Evolutionary conservation across 1,140 invertebrate species (phyloP), one percentile per base, ranked within the genome.

Genomic region (Procambarus virginalis): DNA sequence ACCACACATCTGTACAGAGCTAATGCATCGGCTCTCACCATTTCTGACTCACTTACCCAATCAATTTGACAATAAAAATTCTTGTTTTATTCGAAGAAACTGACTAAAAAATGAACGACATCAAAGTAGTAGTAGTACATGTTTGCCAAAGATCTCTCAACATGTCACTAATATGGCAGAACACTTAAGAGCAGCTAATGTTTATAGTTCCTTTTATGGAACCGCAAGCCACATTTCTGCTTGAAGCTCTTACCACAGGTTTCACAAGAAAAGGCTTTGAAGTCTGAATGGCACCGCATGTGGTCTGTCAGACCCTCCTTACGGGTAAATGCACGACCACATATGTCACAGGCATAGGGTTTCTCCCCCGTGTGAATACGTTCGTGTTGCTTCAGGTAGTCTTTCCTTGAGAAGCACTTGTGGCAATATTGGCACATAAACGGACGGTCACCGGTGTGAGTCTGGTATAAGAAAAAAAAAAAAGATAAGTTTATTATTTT

Each of bases 391-490:
- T 92, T 91, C 93, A 93, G 84, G 91, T 92, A 92, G 90, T 93
- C 86, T 89, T 93, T 92, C 78, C 92, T 58, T 34, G 92, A 91
- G 79, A 92, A 92, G 51, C 90, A 91, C 83, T 91, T 92, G 60
- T 91, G 89, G 75, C 92, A 92, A 75, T 92, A 92, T 68, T 89
- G 90, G 87, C 92, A 92, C 92, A 92, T 92, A 78, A 91, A 91
- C 20, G 92, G 92, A 86, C 91, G 89, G 84, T 92, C 91, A 60
- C 92, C 92, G 45, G 92, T 92, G 86, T 92, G 92, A 78, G 97
- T 98, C 64, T 97, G 95, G 1, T 76, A 80, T 8, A 70, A 84
- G 22, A 34, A 64, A 17, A 64, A 64, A 8, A 17, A 3, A 64
- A 64, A 2, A 64, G 17, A 64, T 64, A 64, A 64, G 4, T 17